Evolutionary conservation across 1,140 invertebrate species (phyloP).

Genomic region (Pseudomyrmex concolor): DNA sequence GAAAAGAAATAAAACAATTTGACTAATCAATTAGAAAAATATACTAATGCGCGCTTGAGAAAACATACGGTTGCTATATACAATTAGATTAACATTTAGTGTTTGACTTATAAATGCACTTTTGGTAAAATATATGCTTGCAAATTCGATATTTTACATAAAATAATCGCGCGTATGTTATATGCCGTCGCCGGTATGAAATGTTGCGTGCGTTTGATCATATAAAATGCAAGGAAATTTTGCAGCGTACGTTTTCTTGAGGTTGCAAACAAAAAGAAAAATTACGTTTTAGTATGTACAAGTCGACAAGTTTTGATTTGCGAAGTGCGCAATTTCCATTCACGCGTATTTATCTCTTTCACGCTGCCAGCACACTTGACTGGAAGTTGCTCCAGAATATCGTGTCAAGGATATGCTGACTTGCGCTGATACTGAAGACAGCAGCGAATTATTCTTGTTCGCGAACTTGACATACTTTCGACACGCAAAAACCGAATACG

Average conservation of each 20-base stretch:
- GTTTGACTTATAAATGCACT: conserved; percentile 41
- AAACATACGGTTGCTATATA: conserved; percentile 11
- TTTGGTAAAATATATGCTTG: background rate
- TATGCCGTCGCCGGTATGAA: background rate
- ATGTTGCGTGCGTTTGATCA: conserved; percentile 6
- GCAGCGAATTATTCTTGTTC: conserved; percentile 20
- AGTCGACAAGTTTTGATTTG: background rate
- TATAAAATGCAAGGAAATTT: conserved; percentile 8
- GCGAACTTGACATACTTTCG: conserved; percentile 47
- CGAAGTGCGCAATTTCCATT: conserved; percentile 14
- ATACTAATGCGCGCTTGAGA: background rate
- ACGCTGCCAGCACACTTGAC: conserved; percentile 22
- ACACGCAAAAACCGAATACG: background rate
- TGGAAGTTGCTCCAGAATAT: conserved; percentile 48
- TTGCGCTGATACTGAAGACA: conserved; percentile 28
- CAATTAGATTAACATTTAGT: conserved; percentile 12
- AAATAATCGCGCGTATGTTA: conserved; percentile 39
- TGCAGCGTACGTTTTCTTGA: background rate
- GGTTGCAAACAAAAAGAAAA: conserved; percentile 38
- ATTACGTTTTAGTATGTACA: conserved; percentile 6
- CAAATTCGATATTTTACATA: conserved; percentile 13
- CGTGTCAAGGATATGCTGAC: conserved; percentile 60
- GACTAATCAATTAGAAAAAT: no score
- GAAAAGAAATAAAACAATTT: background rate
- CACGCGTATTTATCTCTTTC: background rate